phyloP scores from a whole-genome alignment of 2,888 invertebrate genomes.

The Tillus elongatus region DNA sequence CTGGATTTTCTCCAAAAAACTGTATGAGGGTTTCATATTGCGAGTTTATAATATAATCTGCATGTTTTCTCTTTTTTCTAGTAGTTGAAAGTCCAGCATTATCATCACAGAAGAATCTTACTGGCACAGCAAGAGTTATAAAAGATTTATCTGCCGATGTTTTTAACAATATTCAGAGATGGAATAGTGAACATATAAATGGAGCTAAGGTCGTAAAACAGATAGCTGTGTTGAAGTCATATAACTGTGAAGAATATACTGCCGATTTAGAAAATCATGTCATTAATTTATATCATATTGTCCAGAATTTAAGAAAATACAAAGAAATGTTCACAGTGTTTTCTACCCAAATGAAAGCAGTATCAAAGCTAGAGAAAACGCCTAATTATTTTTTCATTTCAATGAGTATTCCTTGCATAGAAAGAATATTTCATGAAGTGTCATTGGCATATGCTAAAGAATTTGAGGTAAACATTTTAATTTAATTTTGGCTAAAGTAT shows the following conservation, averaged over 20 bases:
- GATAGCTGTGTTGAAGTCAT: slow-evolving; percentile 34
- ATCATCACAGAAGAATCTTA: slow-evolving; percentile 44
- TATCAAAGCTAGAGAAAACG: slow-evolving; percentile 33
- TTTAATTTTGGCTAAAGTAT: no score
- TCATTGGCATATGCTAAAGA: slow-evolving; percentile 39
- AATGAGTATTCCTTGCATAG: slow-evolving; percentile 28
- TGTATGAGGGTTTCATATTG: no score
- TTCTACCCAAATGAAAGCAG: slow-evolving; percentile 31
- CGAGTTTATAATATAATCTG: no score
- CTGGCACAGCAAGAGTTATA: slow-evolving; percentile 47
- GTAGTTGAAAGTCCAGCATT: slow-evolving; percentile 38
- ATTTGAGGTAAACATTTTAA: slow-evolving; percentile 31
- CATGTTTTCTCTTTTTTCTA: slow-evolving; percentile 24
- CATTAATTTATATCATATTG: slow-evolving; percentile 26
- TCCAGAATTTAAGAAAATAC: slow-evolving; percentile 25
- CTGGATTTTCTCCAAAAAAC: no score
- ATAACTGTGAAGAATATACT: slow-evolving; percentile 24
- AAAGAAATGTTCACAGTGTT: slow-evolving; percentile 27
- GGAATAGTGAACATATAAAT: slow-evolving; percentile 44
- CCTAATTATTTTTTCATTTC: slow-evolving; percentile 34
- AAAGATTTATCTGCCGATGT: slow-evolving; percentile 50
- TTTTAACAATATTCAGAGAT: slow-evolving; percentile 45
- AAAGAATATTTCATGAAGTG: slow-evolving; percentile 27
- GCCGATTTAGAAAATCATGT: slow-evolving; percentile 24
- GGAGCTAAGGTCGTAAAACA: slow-evolving; percentile 40